Evolutionary conservation across 1,140 invertebrate species (phyloP), one percentile per base, ranked within the genome.

Genomic region (Scaptomyza hsui): DNA sequence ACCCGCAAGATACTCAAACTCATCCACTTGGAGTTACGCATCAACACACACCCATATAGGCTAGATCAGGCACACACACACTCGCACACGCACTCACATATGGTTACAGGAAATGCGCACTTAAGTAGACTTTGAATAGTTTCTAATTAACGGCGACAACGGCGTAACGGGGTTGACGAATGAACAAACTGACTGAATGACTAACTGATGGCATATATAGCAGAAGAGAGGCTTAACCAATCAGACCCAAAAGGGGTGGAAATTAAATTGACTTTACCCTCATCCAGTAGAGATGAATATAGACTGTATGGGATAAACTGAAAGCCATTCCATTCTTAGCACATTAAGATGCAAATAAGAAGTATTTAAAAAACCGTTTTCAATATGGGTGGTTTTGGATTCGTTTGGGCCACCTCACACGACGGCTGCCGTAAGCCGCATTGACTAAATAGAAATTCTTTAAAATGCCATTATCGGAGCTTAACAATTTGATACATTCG

Each of bases 61-160:
- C 49, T 13, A 64, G 48, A 64, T 64, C 41, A 9, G 39, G 10
- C 61, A 18, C 52, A 35, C 62, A 35, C 68, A 47, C 60, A 45
- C 51, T 35, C 55, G 37, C 53, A 18, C 35, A 29, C 35, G 44
- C 37, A 44, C 39, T 72, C 53, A 49, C 48, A 49, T 47, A 45
- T 49, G 52, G 24, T 32, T 41, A 75, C 82, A 77, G 81, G 81
- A 86, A 86, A 53, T 75, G 74, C 74, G 81, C 82, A 86, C 81
- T 86, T 86, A 86, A 88, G 82, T 81, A 88, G 73, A 86, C 82
- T 86, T 68, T 88, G 81, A 86, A 86, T 86, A 88, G 81, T 88
- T 86, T 86, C 82, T 86, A 86, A 86, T 86, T 86, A 86, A 86
- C 77, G 59, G 32, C 69, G 80, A 85, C 80, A 85, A 73, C 80